These are phyloP conservation scores for Dicerorhinus sumatrensis DNA, from an alignment of 2,113 vertebrate genomes.

Conservation along the genomic window DNA sequence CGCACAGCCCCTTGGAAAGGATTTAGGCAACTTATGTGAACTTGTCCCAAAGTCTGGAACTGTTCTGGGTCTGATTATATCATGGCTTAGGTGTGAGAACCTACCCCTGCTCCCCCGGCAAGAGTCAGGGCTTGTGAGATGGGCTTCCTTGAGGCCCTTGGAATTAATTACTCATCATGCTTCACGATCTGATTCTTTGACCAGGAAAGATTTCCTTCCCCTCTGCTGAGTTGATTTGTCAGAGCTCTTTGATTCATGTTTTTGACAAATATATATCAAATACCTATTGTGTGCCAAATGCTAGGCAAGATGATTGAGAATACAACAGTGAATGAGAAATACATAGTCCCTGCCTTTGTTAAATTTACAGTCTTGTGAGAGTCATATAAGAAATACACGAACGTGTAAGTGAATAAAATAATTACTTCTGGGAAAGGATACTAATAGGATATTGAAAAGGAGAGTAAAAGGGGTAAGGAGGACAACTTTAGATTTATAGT, in stretches of 20 bases:
- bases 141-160: not conserved
- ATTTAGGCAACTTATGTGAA: not conserved
- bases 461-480: not conserved
- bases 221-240: not conserved
- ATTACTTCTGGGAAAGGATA: not conserved
- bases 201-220: not conserved
- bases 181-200: not conserved
- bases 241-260: not conserved
- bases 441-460: not conserved
- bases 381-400: not conserved
- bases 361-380: not conserved
- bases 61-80: not conserved
- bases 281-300: not conserved
- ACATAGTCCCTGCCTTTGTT: not conserved
- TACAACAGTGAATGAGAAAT: not conserved
- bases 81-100: not conserved
- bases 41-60: not conserved
- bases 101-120: not conserved
- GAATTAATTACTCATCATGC: not conserved
- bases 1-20: not conserved
- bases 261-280: not conserved
- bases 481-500: not conserved
- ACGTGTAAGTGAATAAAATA: slow-evolving; percentile 14
- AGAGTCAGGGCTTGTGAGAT: not conserved
- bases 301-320: not conserved